Evolutionary conservation across 1,140 invertebrate genomes (phyloP), one percentile per base, ranked within the genome.

Genomic region (Ectropis grisescens): DNA sequence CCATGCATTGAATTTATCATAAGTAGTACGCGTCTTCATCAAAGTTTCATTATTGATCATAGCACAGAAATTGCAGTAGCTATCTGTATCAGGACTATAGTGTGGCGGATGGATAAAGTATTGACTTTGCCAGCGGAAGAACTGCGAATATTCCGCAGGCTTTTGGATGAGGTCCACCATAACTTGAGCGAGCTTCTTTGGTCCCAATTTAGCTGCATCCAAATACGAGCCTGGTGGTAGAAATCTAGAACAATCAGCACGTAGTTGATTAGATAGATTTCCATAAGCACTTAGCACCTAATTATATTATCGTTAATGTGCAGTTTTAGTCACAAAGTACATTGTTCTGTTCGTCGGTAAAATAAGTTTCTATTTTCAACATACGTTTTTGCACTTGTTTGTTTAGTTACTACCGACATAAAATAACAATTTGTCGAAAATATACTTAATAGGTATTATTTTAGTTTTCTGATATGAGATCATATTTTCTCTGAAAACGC

Each of bases 151-250:
- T 29, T 47, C 13, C 2, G 50, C 30, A 2, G 31, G 34, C 23
- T 47, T 29, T 0, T 50, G 34, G 11, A 60, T 57, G 0, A 50
- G 23, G 2, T 44, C 12, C 10, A 35, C 15, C 47, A 60, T 60
- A 26, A 36, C 38, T 15, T 9, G 22, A 23, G 53, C 53, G 3
- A 60, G 26, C 12, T 34, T 13, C 13, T 35, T 12, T 2, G 32
- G 25, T 6, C 39, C 37, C 9, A 53, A 10, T 9, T 37, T 27
- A 14, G 8, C 27, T 11, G 48, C 53, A 23, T 60, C 41, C n/a
- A 60, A 36, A 25, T 60, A 60, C 12, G 42, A 52, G 3, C 57
- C 57, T 9, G 55, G 35, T 11, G 57, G 57, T 51, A 60, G 49
- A 12, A 59, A 58, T 33, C 44, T 41, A 25, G 4, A 40, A 41